Evolutionary conservation across 1,140 invertebrate species (phyloP).

Genomic region (Brachionus sp.): DNA sequence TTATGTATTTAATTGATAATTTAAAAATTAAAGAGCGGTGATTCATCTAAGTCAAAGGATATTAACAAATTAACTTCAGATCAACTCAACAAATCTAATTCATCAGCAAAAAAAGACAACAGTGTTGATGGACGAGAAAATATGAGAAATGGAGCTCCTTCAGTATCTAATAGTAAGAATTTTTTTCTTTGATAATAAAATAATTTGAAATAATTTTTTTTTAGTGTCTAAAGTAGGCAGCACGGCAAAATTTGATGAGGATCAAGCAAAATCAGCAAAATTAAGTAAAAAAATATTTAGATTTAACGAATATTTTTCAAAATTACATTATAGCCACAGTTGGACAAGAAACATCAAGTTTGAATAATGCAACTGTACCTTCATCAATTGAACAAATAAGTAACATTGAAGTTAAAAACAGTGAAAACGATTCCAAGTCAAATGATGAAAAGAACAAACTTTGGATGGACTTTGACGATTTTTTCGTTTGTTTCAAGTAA

Average conservation of each 20-base stretch:
- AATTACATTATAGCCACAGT: background rate
- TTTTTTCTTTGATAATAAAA: background rate
- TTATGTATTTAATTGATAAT: no score
- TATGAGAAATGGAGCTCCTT: background rate
- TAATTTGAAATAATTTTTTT: background rate
- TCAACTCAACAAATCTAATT: background rate
- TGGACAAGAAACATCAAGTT: background rate
- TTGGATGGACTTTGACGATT: conserved; percentile 59
- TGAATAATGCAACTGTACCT: background rate
- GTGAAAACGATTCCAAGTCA: background rate
- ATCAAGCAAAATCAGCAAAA: conserved; percentile 8
- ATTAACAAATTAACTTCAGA: background rate
- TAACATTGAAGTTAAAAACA: background rate
- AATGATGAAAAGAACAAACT: conserved; percentile 50
- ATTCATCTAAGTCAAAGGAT: background rate
- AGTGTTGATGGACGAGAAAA: background rate
- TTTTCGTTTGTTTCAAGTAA: conserved; percentile 58
- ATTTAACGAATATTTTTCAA: background rate
- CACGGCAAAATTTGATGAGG: conserved; percentile 1
- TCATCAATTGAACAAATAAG: background rate
- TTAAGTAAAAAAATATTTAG: background rate
- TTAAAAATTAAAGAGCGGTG: background rate
- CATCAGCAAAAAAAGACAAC: conserved; percentile 17
- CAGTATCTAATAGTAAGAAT: conserved; percentile 5
- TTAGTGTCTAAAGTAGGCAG: conserved; percentile 8